Evolutionary conservation across 2,888 invertebrate species (phyloP), one percentile per base, ranked within the genome.

Genomic region (Hetaerina titia): DNA sequence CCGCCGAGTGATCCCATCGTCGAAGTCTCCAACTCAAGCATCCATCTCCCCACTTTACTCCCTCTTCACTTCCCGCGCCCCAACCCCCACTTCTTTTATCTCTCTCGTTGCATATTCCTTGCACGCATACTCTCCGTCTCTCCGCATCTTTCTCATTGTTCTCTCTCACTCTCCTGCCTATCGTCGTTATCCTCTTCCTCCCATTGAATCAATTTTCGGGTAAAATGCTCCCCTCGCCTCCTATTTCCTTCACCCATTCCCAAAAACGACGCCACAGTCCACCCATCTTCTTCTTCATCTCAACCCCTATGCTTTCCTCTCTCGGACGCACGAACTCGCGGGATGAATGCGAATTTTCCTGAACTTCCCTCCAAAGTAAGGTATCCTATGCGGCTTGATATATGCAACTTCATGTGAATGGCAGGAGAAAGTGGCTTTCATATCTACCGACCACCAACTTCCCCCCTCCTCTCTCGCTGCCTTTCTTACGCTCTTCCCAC

Each of bases 201-300:
- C 69, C 92, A 92, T 92, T n/a, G 56, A 92, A 45, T 92, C 92
- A 64, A 92, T 92, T 92, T 64, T 69, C 69, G 56, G 74, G 69
- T 74, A 74, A 74, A 92, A 64, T 31, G 22, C 57, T 56, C 57
- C 22, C 56, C 17, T 89, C 89, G 17, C 56, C 57, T 56, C 89
- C 22, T 88, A 4, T 56, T 1, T 56, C 56, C 56, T 15, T 45
- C 56, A 22, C 69, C 92, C 22, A 1, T 58, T 22, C 90, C 19
- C 89, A 0, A 8, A 58, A 60, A 58, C 60, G 57, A 60, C 90
- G 19, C n/a, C n/a, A 7, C 5, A n/a, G 17, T n/a, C n/a, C 81
- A n/a, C 25, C 57, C 25, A 25, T 60, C 25, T n/a, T n/a, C n/a
- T n/a, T n/a, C n/a, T n/a, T n/a, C n/a, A n/a, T n/a, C n/a, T 19